These are phyloP conservation scores for Phalanger gymnotis DNA, from an alignment of 2,797 vertebrate genomes.

Conservation along the genomic window DNA sequence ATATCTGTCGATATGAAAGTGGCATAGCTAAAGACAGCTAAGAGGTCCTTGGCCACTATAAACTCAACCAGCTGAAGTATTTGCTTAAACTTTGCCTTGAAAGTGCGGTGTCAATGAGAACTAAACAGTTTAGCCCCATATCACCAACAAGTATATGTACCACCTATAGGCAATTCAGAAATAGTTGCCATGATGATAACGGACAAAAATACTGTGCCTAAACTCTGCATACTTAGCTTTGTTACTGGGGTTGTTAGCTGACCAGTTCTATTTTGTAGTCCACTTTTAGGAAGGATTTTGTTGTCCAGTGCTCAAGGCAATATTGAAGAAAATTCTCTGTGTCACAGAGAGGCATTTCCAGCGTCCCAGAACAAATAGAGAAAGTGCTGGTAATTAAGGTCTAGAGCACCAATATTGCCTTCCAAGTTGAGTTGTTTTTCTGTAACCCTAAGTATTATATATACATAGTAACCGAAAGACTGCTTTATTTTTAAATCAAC, in stretches of 20 bases:
- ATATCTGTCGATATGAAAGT: background rate
- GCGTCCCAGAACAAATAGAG: fast-evolving
- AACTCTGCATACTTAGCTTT: fast-evolving
- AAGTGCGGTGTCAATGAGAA: background rate
- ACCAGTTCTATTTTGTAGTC: background rate
- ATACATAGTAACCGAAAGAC: fast-evolving
- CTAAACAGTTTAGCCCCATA: too few species aligned
- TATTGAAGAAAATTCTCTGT: background rate
- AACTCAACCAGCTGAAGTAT: background rate
- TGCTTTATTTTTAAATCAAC: background rate
- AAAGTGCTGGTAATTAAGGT: background rate
- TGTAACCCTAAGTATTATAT: fast-evolving
- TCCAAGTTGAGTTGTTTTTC: background rate
- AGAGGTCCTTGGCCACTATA: background rate
- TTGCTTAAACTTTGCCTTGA: background rate
- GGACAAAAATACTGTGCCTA: fast-evolving
- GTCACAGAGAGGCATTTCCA: background rate
- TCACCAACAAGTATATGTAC: fast-evolving
- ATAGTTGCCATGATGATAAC: fast-evolving
- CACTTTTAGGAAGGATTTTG: fast-evolving
- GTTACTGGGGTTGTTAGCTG: fast-evolving
- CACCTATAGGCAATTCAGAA: fast-evolving
- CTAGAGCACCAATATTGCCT: background rate
- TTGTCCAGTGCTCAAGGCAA: background rate
- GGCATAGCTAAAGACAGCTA: background rate